Percentiles rank a stretch among this genome's conserved stretches.
Conservation (phyloP, 53 echinoderm and acorn worm species). For the Crossaster papposus region DNA sequence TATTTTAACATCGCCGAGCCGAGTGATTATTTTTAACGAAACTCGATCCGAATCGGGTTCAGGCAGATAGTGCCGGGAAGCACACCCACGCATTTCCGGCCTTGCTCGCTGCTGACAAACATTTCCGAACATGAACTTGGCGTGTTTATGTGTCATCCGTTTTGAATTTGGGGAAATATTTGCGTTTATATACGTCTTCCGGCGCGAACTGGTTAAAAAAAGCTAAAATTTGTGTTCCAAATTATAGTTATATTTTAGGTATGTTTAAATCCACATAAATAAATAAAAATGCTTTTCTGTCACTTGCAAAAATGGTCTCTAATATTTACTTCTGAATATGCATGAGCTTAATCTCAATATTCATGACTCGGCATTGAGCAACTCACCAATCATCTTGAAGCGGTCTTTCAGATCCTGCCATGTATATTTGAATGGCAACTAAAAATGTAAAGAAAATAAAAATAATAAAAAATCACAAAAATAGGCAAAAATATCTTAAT, state of each 20-base stretch:
- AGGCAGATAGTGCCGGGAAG: no score
- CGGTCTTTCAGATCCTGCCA: constrained; percentile 94
- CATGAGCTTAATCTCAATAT: neutral
- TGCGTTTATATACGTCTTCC: no score
- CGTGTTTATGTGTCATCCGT: no score
- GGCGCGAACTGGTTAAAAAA: no score
- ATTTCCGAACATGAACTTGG: no score
- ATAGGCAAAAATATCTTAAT: neutral
- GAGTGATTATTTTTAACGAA: no score
- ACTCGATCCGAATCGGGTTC: no score
- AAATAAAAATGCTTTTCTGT: neutral
- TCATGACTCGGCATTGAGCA: neutral
- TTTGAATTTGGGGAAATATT: no score
- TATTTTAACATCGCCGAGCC: no score
- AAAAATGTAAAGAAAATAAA: no score
- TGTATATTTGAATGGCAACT: constrained; percentile 90
- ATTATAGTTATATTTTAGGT: neutral
- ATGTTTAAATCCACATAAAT: neutral
- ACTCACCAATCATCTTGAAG: constrained; percentile 86
- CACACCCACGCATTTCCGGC: no score
- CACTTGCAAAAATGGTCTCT: neutral
- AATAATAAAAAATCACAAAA: neutral
- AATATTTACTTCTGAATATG: neutral
- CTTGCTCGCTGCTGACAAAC: no score
- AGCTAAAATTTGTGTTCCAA: neutral